phyloP scores from a whole-genome alignment of 2,797 vertebrate genomes.

The Chaetodon trifasciatus region DNA sequence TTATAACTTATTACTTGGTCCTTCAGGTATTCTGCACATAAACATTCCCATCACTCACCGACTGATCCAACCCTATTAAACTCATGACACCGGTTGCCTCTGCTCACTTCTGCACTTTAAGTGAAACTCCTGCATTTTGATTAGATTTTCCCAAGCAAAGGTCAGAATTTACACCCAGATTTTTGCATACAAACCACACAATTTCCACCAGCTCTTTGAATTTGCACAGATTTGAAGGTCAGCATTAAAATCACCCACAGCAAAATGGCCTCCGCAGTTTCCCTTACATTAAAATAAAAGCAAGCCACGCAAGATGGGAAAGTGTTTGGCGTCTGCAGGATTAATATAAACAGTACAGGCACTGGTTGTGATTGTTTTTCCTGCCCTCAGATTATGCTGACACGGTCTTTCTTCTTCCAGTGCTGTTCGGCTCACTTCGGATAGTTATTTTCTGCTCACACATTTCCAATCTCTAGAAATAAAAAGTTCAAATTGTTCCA shows the following conservation, averaged over 20 bases:
- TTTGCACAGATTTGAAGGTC: constrained; percentile 81
- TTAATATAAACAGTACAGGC: constrained; percentile 83
- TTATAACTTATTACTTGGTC: constrained; percentile 59
- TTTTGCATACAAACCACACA: constrained; percentile 72
- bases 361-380: constrained; percentile 82
- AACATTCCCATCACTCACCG: constrained; percentile 68
- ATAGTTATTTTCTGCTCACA: constrained; percentile 63
- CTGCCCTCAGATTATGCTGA: constrained; percentile 83
- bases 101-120: constrained; percentile 43
- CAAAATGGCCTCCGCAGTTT: constrained; percentile 78
- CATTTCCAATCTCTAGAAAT: constrained; percentile 63
- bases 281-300: constrained; percentile 80
- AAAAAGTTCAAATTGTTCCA: constrained; percentile 49
- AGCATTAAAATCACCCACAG: constrained; percentile 77
- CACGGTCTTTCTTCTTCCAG: constrained; percentile 65
- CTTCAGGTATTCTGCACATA: constrained; percentile 64
- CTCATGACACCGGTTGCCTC: constrained; percentile 64
- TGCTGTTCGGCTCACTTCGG: constrained; percentile 68
- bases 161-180: constrained; percentile 77
- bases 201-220: constrained; percentile 73
- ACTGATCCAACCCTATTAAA: constrained; percentile 57
- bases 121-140: constrained; percentile 72
- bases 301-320: constrained; percentile 80
- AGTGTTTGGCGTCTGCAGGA: constrained; percentile 82
- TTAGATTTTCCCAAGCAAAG: constrained; percentile 70